phyloP scores from a whole-genome alignment of 2,888 invertebrate genomes.

The Microplitis deprimator region DNA sequence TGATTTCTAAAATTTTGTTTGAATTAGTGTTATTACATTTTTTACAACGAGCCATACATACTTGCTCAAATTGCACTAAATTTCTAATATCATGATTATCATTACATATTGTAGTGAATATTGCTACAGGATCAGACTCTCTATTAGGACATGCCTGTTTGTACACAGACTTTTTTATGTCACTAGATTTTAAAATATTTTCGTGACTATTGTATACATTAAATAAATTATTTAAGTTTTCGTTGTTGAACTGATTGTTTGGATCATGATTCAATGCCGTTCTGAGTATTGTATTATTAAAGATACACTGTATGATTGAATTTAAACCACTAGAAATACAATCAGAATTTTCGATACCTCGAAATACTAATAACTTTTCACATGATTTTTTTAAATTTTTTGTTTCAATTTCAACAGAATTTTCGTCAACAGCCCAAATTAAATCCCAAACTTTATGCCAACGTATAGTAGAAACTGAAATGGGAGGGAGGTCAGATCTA shows the following conservation, averaged over 20 bases:
- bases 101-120: background rate
- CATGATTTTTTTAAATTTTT: background rate
- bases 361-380: background rate
- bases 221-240: background rate
- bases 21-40: background rate
- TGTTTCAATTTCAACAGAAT: conserved; percentile 20
- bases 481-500: conserved; percentile 4
- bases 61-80: background rate
- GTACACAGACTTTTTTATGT: background rate
- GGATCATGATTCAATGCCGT: too few species aligned
- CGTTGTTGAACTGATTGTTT: background rate
- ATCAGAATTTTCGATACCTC: background rate
- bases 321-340: background rate
- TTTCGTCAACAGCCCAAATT: background rate
- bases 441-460: conserved; percentile 12
- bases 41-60: background rate
- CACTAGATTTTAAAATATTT: background rate
- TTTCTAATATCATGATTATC: background rate
- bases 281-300: too few species aligned
- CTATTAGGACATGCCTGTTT: background rate
- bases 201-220: background rate
- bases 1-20: background rate
- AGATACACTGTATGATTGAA: background rate
- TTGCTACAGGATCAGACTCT: background rate
- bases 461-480: conserved; percentile 2